A percentile compares a stretch with the other conserved stretches of the same genome.
Evolutionary conservation across 2,113 vertebrate species (phyloP).

Genomic region (Nothocercus julius): DNA sequence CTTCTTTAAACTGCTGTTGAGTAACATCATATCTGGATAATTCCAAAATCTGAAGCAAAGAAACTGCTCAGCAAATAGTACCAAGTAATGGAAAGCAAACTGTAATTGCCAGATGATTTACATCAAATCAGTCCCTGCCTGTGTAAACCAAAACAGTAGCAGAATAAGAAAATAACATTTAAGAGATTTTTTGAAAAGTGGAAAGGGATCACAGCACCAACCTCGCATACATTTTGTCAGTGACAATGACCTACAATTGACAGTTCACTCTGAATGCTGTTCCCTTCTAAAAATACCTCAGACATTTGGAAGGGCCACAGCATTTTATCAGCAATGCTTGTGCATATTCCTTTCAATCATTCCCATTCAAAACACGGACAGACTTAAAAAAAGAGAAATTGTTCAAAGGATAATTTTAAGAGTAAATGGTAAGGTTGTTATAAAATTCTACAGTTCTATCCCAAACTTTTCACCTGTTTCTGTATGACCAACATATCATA

Average conservation of each 20-base stretch:
- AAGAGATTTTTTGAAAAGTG: background rate
- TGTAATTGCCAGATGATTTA: background rate
- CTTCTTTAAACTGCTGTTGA: background rate
- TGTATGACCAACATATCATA: background rate
- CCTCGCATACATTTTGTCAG: background rate
- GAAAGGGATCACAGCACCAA: background rate
- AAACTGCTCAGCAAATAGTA: background rate
- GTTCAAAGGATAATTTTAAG: background rate
- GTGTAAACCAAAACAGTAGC: background rate
- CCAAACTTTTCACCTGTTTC: background rate
- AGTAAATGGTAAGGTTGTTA: background rate
- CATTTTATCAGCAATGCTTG: background rate
- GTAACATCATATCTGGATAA: background rate
- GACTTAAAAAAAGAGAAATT: background rate
- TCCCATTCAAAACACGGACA: background rate
- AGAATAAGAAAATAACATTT: background rate
- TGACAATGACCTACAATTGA: background rate
- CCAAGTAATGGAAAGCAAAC: background rate
- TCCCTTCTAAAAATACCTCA: background rate
- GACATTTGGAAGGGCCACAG: background rate
- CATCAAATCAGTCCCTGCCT: background rate
- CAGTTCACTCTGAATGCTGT: background rate
- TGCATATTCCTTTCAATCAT: background rate
- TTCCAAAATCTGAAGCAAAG: background rate
- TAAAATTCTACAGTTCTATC: background rate